These are phyloP conservation scores for Actias luna DNA, from an alignment of 2,888 invertebrate genomes.

Conservation along the genomic window DNA sequence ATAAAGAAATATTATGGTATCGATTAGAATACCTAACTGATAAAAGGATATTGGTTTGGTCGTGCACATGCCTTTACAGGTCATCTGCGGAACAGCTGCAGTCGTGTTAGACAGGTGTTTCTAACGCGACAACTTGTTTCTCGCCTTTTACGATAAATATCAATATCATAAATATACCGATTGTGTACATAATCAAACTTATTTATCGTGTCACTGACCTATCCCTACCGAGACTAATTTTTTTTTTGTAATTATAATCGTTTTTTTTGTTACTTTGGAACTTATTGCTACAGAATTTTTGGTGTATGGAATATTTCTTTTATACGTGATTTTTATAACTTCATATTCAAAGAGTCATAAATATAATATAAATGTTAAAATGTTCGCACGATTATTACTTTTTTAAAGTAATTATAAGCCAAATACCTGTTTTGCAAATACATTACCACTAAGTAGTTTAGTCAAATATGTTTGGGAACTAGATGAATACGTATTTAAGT, in stretches of 20 bases:
- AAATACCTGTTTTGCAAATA: not conserved
- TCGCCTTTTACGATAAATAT: constrained; percentile 23
- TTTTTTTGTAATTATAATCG: not conserved
- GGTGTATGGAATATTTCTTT: no score
- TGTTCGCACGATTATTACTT: not conserved
- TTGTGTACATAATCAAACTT: constrained; percentile 19
- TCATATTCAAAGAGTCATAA: not conserved
- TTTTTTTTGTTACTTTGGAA: not conserved
- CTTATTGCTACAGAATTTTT: not conserved
- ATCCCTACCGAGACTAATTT: constrained; percentile 18
- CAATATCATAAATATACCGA: constrained; percentile 10
- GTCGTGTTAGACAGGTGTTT: constrained; percentile 71
- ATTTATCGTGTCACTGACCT: constrained; percentile 48
- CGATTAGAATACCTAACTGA: constrained; percentile 38
- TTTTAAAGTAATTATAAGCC: not conserved
- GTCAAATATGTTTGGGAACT: no score
- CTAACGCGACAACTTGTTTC: constrained; percentile 50
- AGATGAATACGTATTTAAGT: no score
- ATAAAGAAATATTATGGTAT: constrained; percentile 31
- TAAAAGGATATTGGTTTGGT: constrained; percentile 31
- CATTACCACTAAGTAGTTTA: not conserved
- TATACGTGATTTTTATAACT: not conserved
- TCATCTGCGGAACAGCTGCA: constrained; percentile 57
- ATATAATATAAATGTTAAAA: not conserved
- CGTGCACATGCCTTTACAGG: constrained; percentile 42